Base-by-base conservation (phyloP, 1,140 invertebrate genomes). In the Drosophila subobscura region DNA sequence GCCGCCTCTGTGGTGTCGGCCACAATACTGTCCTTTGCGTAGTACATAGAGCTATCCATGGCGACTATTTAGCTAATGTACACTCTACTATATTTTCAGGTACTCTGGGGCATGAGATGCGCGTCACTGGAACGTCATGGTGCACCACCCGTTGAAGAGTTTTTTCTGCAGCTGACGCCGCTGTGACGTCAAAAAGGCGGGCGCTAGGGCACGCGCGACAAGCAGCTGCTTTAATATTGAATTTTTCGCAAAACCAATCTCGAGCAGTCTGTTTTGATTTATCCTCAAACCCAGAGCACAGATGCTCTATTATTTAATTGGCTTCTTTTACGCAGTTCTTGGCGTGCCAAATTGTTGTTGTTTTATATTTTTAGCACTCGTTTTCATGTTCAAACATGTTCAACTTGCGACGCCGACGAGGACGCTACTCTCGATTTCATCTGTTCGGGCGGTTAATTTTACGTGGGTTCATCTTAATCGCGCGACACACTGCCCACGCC, bases 11-110 rank as follows among this genome's bases (percentile, higher is more conserved):
- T 41, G n/a, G 47, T 47, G 56, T 59, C 56, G 45, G 67, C 55
- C 41, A 51, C 37, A 42, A 41, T 49, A 80, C 40, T 61, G 66
- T 58, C 63, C 65, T 46, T 84, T 63, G 53, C 72, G 27, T 88
- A 89, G 40, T 74, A 84, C 89, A 90, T 91, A 29, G 76, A 77
- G 23, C 89, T 90, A 55, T 91, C 89, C 89, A 91, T 90, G 47
- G 37, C 14, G 29, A 53, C 23, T 51, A 5, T 1, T 52, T 20
- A 1, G 12, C 16, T 20, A 20, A 14, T 64, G 29, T 46, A 12
- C 16, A n/a, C 12, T 22, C 37, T 25, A 49, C 20, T 12, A 40
- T 23, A 41, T 25, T 20, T 10, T 47, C 5, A 42, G 42, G 10
- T 37, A 37, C 33, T 37, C 3, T 47, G 16, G 23, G 58, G 20